Conservation (phyloP, 2,888 invertebrate species). For the Deroplatys truncata region DNA sequence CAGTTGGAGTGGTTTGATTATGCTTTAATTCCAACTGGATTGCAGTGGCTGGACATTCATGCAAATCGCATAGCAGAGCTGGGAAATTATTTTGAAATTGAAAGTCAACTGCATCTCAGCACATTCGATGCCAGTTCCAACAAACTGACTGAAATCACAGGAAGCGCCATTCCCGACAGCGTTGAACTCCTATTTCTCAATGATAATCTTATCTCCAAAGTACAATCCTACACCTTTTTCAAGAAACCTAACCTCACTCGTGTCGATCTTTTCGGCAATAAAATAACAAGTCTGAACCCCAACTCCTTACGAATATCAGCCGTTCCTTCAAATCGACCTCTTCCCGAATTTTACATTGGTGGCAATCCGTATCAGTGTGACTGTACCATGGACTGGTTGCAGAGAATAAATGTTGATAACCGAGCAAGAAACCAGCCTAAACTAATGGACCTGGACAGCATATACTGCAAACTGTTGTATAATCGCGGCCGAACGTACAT, state of each 20-base stretch:
- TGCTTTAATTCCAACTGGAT: conserved; percentile 75
- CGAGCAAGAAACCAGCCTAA: conserved; percentile 74
- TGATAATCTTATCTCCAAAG: conserved; percentile 75
- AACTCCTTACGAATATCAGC: conserved; percentile 72
- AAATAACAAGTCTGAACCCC: conserved; percentile 69
- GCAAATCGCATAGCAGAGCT: conserved; percentile 78
- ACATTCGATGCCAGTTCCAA: conserved; percentile 81
- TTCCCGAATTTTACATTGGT: conserved; percentile 79
- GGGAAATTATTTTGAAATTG: conserved; percentile 80
- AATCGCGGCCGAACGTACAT: conserved; percentile 70
- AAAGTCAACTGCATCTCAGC: conserved; percentile 71
- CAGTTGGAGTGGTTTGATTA: conserved; percentile 80
- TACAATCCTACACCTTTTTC: conserved; percentile 82
- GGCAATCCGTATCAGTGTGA: conserved; percentile 85
- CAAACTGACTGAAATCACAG: conserved; percentile 73
- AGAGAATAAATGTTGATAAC: conserved; percentile 68
- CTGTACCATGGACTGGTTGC: conserved; percentile 88
- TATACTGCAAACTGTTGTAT: conserved; percentile 76
- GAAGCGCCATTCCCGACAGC: conserved; percentile 78
- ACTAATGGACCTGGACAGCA: conserved; percentile 76
- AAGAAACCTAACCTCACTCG: conserved; percentile 79
- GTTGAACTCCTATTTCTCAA: conserved; percentile 74
- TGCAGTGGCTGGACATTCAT: conserved; percentile 82
- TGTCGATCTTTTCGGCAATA: conserved; percentile 77
- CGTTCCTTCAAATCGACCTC: conserved; percentile 64